Evolutionary conservation across 2,888 invertebrate genomes (phyloP).

Genomic region (Pheosia tremula): DNA sequence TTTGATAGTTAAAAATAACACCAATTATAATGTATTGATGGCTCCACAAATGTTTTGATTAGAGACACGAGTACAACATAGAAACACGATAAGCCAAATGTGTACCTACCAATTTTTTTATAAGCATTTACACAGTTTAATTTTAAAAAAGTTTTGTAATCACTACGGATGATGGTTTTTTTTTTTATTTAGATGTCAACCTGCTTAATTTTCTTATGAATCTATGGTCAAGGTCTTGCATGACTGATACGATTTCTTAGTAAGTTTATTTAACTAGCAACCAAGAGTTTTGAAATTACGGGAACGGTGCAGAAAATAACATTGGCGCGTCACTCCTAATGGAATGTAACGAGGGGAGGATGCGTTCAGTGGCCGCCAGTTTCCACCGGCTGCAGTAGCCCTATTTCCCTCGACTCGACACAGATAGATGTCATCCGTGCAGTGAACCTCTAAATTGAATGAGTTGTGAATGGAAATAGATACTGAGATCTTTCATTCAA

Average conservation of each 20-base stretch:
- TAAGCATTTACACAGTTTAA: not conserved
- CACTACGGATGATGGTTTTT: not conserved
- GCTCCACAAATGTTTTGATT: not conserved
- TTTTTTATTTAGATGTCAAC: not conserved
- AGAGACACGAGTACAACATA: not conserved
- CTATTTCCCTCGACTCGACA: slow-evolving; percentile 27
- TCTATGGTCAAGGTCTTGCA: not conserved
- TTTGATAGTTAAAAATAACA: not conserved
- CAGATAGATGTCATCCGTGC: slow-evolving; percentile 49
- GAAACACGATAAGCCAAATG: not conserved
- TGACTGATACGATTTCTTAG: not conserved
- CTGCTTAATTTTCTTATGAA: not conserved
- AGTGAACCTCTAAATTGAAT: slow-evolving; percentile 54
- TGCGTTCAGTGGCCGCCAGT: slow-evolving; percentile 12
- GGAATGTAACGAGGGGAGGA: not conserved
- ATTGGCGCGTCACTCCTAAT: not conserved
- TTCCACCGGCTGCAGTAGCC: slow-evolving; percentile 14
- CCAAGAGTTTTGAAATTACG: no score
- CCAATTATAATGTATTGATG: not conserved
- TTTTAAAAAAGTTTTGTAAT: not conserved
- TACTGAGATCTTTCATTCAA: slow-evolving; percentile 11
- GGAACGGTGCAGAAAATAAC: not conserved
- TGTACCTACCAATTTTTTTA: not conserved
- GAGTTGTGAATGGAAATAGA: slow-evolving; percentile 39
- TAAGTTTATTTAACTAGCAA: not conserved